Base-by-base conservation (phyloP, 92 coral and sea anemone genomes). In the Palythoa grandiflora region DNA sequence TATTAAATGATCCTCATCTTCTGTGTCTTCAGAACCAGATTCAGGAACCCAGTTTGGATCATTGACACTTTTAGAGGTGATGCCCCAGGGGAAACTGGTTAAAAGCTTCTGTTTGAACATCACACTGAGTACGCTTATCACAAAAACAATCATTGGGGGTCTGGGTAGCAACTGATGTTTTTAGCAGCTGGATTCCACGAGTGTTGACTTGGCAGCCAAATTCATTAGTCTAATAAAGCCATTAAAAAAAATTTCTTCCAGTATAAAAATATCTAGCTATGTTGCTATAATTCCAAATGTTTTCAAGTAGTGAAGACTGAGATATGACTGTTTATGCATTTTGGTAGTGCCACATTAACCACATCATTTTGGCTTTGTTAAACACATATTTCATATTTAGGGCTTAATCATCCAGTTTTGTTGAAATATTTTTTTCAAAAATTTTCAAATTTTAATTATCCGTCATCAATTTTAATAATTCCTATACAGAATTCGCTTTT, bases 181-280 rank as follows among this genome's bases (percentile, higher is more conserved):
- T 68, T 68, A 68, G 73, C 39, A 68, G 73, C 73, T 68, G 73
- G 73, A 3, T 68, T 21, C 39, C 39, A 36, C 73, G 73, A 68
- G 73, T 68, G 39, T 68, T 68, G 38, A 68, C 73, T 68, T 68
- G 73, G 73, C 73, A 68, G 73, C 73, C 73, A 68, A 68, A 68
- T 68, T 68, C 73, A 68, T 68, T 68, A 68, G 73, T 57, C 63
- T 11, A 7, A 57, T 57, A 57, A 57, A 57, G 63, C 63, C 63
- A 57, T 57, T 57, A 57, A 57, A 0, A 57, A 57, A 57, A 57
- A 57, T 10, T 57, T 57, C 63, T 57, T 57, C 15, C 63, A 57
- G 2, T 57, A 57, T 57, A 2, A 57, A 57, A 57, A 57, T 57
- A 57, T 57, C 63, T 57, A 8, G 15, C 63, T 57, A 57, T 57